Percentiles rank a stretch among this genome's conserved stretches.
Evolutionary conservation across 2,113 vertebrate species (phyloP).

Genomic region (Limanda limanda): DNA sequence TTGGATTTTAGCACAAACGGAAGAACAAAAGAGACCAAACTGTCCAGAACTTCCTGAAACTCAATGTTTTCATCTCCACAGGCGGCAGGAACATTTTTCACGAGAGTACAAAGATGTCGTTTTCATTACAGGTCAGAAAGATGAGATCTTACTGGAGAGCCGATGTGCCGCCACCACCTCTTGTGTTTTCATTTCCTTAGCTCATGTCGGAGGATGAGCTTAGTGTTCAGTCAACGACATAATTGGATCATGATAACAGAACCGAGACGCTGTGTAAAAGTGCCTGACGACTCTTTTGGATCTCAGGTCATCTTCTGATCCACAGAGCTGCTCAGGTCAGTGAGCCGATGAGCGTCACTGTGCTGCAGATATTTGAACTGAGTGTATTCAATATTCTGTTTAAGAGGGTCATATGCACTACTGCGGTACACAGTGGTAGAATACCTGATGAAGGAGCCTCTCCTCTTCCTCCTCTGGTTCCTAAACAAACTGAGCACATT

Average conservation of each 20-base stretch:
- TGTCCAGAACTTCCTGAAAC: not conserved
- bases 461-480: no score
- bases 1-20: not conserved
- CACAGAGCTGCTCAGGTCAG: not conserved
- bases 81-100: not conserved
- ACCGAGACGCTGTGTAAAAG: constrained; percentile 23
- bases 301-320: constrained; percentile 18
- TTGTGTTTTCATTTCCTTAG: not conserved
- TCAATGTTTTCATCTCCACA: not conserved
- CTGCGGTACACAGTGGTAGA: no score
- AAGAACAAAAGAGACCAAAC: not conserved
- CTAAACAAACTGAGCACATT: no score
- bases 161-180: not conserved
- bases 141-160: not conserved
- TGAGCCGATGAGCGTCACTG: not conserved
- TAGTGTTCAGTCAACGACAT: constrained; percentile 52
- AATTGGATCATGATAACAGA: constrained; percentile 47
- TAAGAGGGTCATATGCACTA: no score
- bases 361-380: not conserved
- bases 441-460: no score
- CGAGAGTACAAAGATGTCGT: not conserved
- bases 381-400: no score
- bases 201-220: constrained; percentile 3
- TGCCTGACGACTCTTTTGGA: constrained; percentile 13
- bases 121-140: constrained; percentile 2